Base-by-base conservation (phyloP, 2,888 invertebrate species). In the Orthosia gothica region DNA sequence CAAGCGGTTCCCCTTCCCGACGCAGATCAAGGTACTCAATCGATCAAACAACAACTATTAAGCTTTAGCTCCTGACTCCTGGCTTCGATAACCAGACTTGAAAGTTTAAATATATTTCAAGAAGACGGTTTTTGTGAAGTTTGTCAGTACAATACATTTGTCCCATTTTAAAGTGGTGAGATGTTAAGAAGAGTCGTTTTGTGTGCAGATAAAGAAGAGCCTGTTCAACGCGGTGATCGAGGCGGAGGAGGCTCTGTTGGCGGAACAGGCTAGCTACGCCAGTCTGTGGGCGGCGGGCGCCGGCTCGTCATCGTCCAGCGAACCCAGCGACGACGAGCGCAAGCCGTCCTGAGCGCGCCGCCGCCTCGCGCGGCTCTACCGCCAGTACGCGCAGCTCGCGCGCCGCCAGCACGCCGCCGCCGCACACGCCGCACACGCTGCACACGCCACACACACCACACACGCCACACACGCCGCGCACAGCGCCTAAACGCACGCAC, bases 251-350 rank as follows among this genome's bases (percentile, higher is more conserved):
- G 93, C 93, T 75, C 90, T 95, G 80, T 85, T 95, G 66, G 94
- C 94, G 18, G 95, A 95, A 89, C 96, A 95, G 89, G 94, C 93
- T 90, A 93, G 86, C 89, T 95, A 95, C 91, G 95, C 95, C 55
- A 91, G 92, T 82, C 87, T 95, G 89, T 95, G 95, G 95, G 93
- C 94, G 79, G 91, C 89, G 70, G 91, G 86, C 65, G 91, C 91
- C 47, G 91, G 87, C 82, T 88, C 89, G 78, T 91, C 92, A n/a
- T 90, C 79, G 85, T 91, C 91, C 92, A 91, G 92, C 88, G 91
- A 91, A 71, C 89, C 87, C 32, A 91, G 90, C 63, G 91, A 91
- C 73, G 92, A 90, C 63, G 91, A 90, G 68, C 87, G 82, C 76
- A 90, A 90, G 85, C 89, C 93, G 68, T 90, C 92, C 90, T 93